These are phyloP conservation scores for Lucifuga dentata DNA, from an alignment of 2,113 vertebrate genomes.

Conservation along the genomic window DNA sequence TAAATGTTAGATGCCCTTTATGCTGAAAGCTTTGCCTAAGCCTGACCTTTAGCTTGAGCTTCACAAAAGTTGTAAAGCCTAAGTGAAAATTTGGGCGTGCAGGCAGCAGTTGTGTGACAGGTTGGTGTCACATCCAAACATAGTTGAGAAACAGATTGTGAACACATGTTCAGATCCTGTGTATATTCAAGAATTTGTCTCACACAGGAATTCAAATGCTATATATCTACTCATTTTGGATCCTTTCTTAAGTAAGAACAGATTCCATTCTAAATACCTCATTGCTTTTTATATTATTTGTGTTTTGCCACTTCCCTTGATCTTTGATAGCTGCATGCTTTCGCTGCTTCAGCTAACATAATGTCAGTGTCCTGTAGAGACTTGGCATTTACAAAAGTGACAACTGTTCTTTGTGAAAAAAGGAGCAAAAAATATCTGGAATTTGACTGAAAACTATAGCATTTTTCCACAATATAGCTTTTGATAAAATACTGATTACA, in stretches of 20 bases:
- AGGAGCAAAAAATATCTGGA: conserved; percentile 28
- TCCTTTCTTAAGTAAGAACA: conserved; percentile 41
- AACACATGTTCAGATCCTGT: conserved; percentile 62
- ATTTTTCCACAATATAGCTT: too few relatives aligned
- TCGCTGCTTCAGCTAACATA: conserved; percentile 37
- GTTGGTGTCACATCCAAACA: conserved; percentile 44
- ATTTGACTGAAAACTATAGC: not conserved
- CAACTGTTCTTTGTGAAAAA: conserved; percentile 26
- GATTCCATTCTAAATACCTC: conserved; percentile 36
- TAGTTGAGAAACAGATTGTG: conserved; percentile 65
- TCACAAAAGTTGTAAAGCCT: not conserved
- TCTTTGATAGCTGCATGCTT: conserved; percentile 48
- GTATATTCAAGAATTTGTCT: conserved; percentile 48
- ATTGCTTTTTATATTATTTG: conserved; percentile 49
- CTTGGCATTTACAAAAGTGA: conserved; percentile 46
- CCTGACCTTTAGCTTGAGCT: conserved; percentile 1
- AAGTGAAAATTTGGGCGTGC: not conserved
- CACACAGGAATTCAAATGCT: conserved; percentile 34
- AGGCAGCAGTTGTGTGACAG: conserved; percentile 49
- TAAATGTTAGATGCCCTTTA: not conserved
- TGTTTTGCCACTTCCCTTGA: conserved; percentile 41
- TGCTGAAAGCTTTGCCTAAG: not conserved
- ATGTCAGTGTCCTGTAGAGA: conserved; percentile 46
- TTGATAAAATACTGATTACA: too few relatives aligned
- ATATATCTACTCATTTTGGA: conserved; percentile 41